Percentiles rank a stretch among this genome's conserved stretches.
These are phyloP conservation scores for Dicycla oo DNA, from an alignment of 2,888 invertebrate genomes.

Conservation along the genomic window DNA sequence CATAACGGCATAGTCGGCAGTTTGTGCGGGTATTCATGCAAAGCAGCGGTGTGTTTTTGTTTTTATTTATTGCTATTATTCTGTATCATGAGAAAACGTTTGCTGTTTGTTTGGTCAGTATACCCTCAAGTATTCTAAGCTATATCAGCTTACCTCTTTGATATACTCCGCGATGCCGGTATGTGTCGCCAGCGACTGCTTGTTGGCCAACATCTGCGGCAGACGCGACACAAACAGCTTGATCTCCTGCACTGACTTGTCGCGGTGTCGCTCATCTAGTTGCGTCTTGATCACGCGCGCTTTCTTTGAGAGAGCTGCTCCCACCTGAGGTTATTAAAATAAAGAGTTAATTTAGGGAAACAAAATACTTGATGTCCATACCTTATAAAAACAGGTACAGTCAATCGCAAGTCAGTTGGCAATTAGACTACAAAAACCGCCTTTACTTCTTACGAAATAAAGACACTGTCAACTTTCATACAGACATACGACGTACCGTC, in stretches of 20 bases:
- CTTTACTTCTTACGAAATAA: neutral
- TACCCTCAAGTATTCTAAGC: too few relatives aligned
- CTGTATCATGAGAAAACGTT: too few relatives aligned
- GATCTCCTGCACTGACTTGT: conserved; percentile 98
- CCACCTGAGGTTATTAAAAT: conserved; percentile 90
- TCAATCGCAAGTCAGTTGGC: too few relatives aligned
- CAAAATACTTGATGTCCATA: too few relatives aligned
- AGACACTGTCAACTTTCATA: neutral
- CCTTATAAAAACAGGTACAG: too few relatives aligned
- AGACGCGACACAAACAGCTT: conserved; percentile 97
- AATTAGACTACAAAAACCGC: too few relatives aligned
- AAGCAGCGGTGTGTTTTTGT: too few relatives aligned
- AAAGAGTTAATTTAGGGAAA: too few relatives aligned
- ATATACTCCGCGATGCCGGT: conserved; percentile 98
- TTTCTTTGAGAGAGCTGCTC: conserved; percentile 95
- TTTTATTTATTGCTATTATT: too few relatives aligned
- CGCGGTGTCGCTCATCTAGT: conserved; percentile 95
- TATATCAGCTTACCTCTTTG: conserved; percentile 92
- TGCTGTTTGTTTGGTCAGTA: too few relatives aligned
- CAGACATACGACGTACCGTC: neutral
- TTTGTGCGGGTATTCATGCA: too few relatives aligned
- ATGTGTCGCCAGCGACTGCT: conserved; percentile 96
- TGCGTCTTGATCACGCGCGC: conserved; percentile 96
- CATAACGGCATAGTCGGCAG: too few relatives aligned
- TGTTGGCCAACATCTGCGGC: conserved; percentile 96